Percentiles rank a stretch among this genome's conserved stretches.
phyloP scores from a whole-genome alignment of 2,888 invertebrate species.

The Leucania comma region DNA sequence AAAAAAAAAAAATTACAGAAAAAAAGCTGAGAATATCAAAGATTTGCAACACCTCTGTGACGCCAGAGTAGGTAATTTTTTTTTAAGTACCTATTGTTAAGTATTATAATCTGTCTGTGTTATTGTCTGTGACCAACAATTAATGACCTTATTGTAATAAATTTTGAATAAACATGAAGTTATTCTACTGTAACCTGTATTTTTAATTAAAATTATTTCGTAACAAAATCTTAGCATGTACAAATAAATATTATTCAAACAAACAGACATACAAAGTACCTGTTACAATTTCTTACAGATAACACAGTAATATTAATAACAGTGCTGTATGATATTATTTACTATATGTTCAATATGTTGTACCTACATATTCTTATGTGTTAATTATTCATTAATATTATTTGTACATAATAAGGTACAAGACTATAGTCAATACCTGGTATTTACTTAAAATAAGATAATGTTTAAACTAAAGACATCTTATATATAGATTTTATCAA shows the following conservation, averaged over 20 bases:
- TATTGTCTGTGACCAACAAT: neutral
- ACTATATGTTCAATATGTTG: conserved; percentile 35
- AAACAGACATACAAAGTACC: conserved; percentile 24
- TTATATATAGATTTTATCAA: conserved; percentile 6
- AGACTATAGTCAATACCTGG: conserved; percentile 24
- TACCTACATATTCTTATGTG: conserved; percentile 25
- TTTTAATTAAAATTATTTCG: neutral
- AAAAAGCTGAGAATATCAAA: no score
- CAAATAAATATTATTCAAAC: neutral
- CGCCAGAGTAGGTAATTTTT: no score
- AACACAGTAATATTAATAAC: conserved; percentile 38
- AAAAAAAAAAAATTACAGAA: no score
- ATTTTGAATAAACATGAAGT: neutral
- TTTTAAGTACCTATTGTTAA: no score
- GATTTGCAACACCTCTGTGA: no score
- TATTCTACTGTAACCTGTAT: neutral
- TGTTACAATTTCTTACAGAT: conserved; percentile 21
- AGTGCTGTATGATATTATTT: conserved; percentile 39
- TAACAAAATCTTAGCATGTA: no score
- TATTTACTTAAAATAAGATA: conserved; percentile 8
- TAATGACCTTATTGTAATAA: no score
- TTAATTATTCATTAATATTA: conserved; percentile 43
- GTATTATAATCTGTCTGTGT: neutral
- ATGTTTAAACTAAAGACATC: conserved; percentile 2
- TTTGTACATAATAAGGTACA: conserved; percentile 18